Evolutionary conservation across 2,888 invertebrate genomes (phyloP).

Genomic region (Spilarctia lutea): DNA sequence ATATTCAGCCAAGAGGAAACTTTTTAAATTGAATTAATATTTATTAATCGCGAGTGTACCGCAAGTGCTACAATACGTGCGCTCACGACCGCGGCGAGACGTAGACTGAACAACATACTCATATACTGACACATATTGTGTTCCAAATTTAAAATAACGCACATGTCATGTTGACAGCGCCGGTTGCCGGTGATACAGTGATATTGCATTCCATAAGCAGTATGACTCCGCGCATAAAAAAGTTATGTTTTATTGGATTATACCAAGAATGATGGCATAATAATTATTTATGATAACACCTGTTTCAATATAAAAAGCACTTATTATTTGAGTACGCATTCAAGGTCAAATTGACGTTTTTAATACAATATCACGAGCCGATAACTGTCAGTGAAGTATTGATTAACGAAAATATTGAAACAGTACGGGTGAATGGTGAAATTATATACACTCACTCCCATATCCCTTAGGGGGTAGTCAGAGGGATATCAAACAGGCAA

Average conservation of each 20-base stretch:
- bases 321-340: not conserved
- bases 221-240: not conserved
- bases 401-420: not conserved
- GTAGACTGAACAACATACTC: constrained; percentile 10
- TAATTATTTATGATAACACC: constrained; percentile 3
- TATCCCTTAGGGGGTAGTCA: not conserved
- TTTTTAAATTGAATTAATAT: constrained; percentile 3
- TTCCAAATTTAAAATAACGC: constrained; percentile 16
- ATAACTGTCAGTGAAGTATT: not conserved
- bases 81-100: constrained; percentile 4
- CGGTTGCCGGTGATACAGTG: constrained; percentile 12
- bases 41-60: constrained; percentile 11
- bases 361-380: not conserved
- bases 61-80: constrained; percentile 7
- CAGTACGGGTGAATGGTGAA: not conserved
- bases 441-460: not conserved
- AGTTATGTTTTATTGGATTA: not conserved
- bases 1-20: constrained; percentile 3
- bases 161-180: constrained; percentile 5
- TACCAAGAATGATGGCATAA: not conserved
- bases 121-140: constrained; percentile 6
- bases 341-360: not conserved
- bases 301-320: not conserved
- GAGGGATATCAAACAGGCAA: not conserved
- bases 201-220: constrained; percentile 9